Conservation (phyloP, 2,113 vertebrate species). For the Lophochroa leadbeateri region DNA sequence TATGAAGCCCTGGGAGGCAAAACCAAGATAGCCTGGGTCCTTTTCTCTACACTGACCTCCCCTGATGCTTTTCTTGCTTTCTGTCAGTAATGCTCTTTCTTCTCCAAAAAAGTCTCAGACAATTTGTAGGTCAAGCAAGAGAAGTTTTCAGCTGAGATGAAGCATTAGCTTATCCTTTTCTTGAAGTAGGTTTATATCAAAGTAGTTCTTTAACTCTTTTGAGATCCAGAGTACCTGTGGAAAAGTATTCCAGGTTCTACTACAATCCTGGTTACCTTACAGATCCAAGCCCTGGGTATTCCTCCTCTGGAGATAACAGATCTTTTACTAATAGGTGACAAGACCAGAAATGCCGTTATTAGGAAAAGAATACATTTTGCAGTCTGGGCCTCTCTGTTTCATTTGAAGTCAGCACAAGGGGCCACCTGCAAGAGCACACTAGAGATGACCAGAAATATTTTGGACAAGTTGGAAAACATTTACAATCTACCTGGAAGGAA, state of each 20-base stretch:
- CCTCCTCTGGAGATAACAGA: neutral
- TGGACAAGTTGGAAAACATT: neutral
- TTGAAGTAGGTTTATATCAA: neutral
- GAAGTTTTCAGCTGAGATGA: neutral
- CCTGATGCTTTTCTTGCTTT: neutral
- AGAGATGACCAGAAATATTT: neutral
- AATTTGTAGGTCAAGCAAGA: neutral
- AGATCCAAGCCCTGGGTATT: neutral
- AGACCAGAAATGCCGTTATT: neutral
- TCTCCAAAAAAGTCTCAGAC: neutral
- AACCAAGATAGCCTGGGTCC: neutral
- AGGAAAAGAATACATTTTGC: neutral
- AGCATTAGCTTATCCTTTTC: neutral
- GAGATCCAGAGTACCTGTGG: neutral
- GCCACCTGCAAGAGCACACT: neutral
- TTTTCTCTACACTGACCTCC: neutral
- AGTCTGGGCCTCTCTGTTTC: neutral
- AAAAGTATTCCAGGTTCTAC: neutral
- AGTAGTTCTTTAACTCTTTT: neutral
- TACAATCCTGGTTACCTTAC: neutral
- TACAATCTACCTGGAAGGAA: neutral
- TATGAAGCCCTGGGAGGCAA: neutral
- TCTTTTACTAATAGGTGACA: neutral
- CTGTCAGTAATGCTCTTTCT: neutral
- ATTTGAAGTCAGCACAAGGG: neutral